phyloP scores from a whole-genome alignment of 2,888 invertebrate genomes.

The Sphaerophoria taeniata region DNA sequence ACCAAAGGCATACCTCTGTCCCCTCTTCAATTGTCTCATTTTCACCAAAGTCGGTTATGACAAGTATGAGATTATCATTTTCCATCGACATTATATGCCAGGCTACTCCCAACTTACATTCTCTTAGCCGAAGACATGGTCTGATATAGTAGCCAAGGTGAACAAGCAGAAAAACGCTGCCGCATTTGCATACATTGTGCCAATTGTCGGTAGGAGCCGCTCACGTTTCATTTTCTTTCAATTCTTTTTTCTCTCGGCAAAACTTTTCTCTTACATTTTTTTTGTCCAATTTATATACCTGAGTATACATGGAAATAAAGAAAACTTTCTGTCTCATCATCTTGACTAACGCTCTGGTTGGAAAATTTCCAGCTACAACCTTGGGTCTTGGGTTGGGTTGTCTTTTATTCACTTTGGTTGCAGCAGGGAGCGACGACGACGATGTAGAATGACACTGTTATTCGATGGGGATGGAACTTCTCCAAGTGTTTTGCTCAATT shows the following conservation, averaged over 20 bases:
- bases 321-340: constrained; percentile 37
- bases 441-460: no score
- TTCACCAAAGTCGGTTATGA: constrained; percentile 32
- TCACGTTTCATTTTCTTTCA: constrained; percentile 14
- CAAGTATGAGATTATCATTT: constrained; percentile 67
- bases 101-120: not conserved
- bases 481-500: constrained; percentile 54
- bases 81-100: constrained; percentile 47
- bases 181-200: constrained; percentile 59
- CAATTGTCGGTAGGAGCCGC: constrained; percentile 45
- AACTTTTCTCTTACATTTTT: constrained; percentile 13
- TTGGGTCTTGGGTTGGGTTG: constrained; percentile 14
- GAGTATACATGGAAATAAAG: constrained; percentile 18
- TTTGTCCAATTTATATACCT: constrained; percentile 28
- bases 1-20: constrained; percentile 46
- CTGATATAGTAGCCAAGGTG: not conserved
- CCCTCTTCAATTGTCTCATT: constrained; percentile 59
- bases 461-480: constrained; percentile 24
- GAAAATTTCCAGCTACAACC: constrained; percentile 53
- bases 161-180: constrained; percentile 19
- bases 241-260: not conserved
- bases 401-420: not conserved
- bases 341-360: constrained; percentile 6
- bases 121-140: not conserved
- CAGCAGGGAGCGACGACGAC: no score